phyloP scores from a whole-genome alignment of 2,888 invertebrate species.

The Alentia gelatinosa region DNA sequence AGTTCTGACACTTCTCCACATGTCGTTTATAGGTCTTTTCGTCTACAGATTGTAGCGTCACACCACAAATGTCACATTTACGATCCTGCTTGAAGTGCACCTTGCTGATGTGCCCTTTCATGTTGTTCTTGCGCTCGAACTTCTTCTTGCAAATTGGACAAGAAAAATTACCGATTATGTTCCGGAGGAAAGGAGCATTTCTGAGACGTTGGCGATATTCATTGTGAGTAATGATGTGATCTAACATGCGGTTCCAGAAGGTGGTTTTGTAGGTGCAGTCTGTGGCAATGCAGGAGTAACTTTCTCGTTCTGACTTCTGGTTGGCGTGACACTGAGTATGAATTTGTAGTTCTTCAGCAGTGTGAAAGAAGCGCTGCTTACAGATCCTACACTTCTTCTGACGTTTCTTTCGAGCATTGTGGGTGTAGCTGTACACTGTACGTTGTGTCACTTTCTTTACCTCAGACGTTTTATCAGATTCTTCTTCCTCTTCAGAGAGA shows the following conservation, averaged over 20 bases:
- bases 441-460: neutral
- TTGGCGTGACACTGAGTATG: constrained; percentile 56
- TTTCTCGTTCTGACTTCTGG: neutral
- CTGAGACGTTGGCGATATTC: constrained; percentile 35
- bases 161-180: constrained; percentile 57
- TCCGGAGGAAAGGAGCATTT: constrained; percentile 35
- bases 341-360: constrained; percentile 57
- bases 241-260: constrained; percentile 57
- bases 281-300: constrained; percentile 50
- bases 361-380: constrained; percentile 57
- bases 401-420: neutral
- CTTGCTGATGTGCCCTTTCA: constrained; percentile 57
- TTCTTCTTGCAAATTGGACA: constrained; percentile 60
- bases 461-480: neutral
- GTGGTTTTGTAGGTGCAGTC: constrained; percentile 27
- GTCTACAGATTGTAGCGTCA: constrained; percentile 49
- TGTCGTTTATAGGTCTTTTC: constrained; percentile 60
- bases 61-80: constrained; percentile 57
- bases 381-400: constrained; percentile 56
- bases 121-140: constrained; percentile 59
- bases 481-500: neutral
- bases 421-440: neutral
- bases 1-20: constrained; percentile 61
- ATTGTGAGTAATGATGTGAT: constrained; percentile 59
- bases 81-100: constrained; percentile 59